Conservation (phyloP, 2,888 invertebrate species). For the Taphrorychus bicolor region DNA sequence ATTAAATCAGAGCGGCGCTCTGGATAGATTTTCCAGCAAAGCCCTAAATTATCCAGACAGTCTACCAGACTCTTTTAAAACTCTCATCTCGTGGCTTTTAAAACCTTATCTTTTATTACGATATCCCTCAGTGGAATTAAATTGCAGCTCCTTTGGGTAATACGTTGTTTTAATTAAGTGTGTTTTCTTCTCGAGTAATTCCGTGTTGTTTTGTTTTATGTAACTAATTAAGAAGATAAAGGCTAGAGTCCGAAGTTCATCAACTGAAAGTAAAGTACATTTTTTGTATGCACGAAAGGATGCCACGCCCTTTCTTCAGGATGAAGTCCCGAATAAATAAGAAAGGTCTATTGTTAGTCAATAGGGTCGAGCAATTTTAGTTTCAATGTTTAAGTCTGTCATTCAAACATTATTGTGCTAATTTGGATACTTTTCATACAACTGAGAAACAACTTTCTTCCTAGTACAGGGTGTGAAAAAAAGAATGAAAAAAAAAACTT, state of each 20-base stretch:
- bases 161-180: constrained; percentile 8
- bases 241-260: not conserved
- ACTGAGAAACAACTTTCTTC: no score
- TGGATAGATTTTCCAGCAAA: constrained; percentile 7
- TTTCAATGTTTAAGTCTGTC: no score
- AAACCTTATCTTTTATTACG: constrained; percentile 22
- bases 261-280: not conserved
- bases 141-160: not conserved
- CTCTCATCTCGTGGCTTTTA: constrained; percentile 17
- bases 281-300: not conserved
- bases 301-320: no score
- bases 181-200: not conserved
- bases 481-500: no score
- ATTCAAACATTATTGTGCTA: no score
- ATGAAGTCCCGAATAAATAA: no score
- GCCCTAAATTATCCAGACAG: constrained; percentile 10
- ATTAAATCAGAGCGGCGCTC: constrained; percentile 2
- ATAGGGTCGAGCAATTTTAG: no score
- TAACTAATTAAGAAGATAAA: not conserved
- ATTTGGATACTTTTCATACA: no score
- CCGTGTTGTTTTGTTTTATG: not conserved
- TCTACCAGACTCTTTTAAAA: constrained; percentile 9
- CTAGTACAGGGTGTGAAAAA: no score
- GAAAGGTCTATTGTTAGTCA: no score
- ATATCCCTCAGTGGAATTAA: constrained; percentile 6